phyloP scores from a whole-genome alignment of 2,797 vertebrate species.

The Tolypeutes matacus region DNA sequence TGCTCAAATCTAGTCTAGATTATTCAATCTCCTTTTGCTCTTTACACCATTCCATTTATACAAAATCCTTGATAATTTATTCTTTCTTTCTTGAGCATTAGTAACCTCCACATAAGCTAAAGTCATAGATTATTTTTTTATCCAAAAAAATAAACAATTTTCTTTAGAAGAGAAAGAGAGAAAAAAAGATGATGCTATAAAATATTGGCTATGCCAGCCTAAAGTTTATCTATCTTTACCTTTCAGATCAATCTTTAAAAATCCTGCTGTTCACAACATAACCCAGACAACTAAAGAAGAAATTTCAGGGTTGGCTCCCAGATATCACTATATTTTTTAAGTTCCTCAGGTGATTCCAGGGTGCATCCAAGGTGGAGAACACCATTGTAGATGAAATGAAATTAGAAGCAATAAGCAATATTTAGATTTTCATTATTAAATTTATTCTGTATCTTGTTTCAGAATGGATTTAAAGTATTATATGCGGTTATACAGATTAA shows the following conservation, averaged over 20 bases:
- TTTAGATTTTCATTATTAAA: not conserved
- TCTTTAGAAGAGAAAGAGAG: not conserved
- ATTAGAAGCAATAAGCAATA: not conserved
- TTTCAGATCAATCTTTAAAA: not conserved
- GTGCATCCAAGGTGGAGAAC: not conserved
- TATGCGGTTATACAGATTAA: not conserved
- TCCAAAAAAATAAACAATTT: not conserved
- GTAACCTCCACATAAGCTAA: not conserved
- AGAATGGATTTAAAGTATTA: not conserved
- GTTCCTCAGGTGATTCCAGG: not conserved
- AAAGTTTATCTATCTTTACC: not conserved
- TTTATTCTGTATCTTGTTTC: not conserved
- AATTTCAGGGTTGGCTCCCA: not conserved
- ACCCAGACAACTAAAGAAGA: not conserved
- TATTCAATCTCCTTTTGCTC: not conserved
- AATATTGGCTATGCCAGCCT: not conserved
- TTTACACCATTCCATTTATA: not conserved
- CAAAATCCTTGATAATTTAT: not conserved
- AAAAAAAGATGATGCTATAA: not conserved
- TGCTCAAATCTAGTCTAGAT: not conserved
- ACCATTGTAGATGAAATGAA: not conserved
- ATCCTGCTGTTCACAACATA: not conserved
- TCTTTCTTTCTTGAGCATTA: not conserved
- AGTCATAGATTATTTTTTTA: not conserved
- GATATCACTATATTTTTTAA: not conserved